Evolutionary conservation across 2,113 vertebrate genomes (phyloP).

Genomic region (Siniperca knerii): DNA sequence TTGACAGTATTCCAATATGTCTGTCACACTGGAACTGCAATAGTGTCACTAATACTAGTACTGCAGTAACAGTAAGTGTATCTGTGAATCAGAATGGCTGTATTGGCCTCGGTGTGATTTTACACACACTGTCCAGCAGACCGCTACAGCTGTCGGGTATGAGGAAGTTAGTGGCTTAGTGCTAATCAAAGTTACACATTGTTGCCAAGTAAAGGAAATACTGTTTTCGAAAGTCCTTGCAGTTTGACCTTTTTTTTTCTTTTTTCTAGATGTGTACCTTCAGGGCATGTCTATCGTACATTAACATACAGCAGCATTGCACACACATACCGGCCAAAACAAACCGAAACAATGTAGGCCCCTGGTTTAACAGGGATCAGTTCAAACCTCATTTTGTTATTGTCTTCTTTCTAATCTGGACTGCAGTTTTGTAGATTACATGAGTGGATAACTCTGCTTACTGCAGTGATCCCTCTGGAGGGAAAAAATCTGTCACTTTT

Average conservation of each 20-base stretch:
- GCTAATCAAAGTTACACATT: neutral
- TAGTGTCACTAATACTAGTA: too few relatives aligned
- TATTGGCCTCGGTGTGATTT: too few relatives aligned
- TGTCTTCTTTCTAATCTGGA: conserved; percentile 17
- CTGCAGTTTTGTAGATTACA: conserved; percentile 13
- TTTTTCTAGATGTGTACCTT: neutral
- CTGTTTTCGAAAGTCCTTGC: neutral
- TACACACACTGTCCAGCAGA: too few relatives aligned
- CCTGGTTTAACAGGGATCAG: conserved; percentile 5
- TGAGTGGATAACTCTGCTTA: neutral
- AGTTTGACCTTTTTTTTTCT: neutral
- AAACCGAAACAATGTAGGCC: conserved; percentile 5
- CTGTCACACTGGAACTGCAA: too few relatives aligned
- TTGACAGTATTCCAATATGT: too few relatives aligned
- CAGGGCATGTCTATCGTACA: neutral
- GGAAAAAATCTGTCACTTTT: neutral
- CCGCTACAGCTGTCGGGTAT: too few relatives aligned
- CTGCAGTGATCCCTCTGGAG: neutral
- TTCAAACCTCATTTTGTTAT: neutral
- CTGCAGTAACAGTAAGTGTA: too few relatives aligned
- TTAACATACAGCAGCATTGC: neutral
- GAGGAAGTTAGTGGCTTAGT: neutral
- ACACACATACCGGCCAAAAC: neutral
- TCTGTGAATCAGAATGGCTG: too few relatives aligned
- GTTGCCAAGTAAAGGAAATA: neutral